phyloP scores from a whole-genome alignment of 2,113 vertebrate species.

The Paramormyrops kingsleyae region DNA sequence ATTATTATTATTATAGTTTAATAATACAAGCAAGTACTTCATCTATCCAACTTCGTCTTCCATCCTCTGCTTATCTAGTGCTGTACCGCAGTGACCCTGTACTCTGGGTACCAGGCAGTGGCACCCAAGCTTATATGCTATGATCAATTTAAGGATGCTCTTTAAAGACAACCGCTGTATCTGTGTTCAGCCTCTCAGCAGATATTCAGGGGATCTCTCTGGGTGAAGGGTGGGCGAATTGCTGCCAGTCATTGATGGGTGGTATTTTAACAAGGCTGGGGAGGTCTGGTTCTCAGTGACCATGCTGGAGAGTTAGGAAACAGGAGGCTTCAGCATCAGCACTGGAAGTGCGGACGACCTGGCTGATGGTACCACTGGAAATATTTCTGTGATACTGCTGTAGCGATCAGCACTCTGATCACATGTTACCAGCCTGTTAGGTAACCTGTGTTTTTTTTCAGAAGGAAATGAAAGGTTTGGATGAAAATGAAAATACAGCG shows the following conservation, averaged over 20 bases:
- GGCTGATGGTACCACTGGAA: neutral
- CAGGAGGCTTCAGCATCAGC: neutral
- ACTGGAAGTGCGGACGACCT: neutral
- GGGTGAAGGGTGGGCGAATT: neutral
- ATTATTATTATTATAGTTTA: neutral
- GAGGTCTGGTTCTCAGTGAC: neutral
- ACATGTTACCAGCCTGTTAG: neutral
- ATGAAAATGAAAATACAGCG: neutral
- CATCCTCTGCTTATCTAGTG: neutral
- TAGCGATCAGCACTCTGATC: neutral
- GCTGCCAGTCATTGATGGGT: neutral
- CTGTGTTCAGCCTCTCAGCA: neutral
- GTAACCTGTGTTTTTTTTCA: neutral
- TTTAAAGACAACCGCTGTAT: neutral
- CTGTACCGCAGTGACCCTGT: neutral
- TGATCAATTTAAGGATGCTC: neutral
- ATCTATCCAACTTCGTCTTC: neutral
- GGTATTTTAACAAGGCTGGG: slow-evolving; percentile 11
- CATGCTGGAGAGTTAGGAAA: neutral
- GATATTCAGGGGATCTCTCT: neutral
- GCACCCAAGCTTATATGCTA: neutral
- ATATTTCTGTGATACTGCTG: neutral
- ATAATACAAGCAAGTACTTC: neutral
- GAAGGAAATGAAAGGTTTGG: neutral
- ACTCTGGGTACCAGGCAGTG: neutral